Conservation (phyloP, 2,113 vertebrate species). For the Burhinus oedicnemus region DNA sequence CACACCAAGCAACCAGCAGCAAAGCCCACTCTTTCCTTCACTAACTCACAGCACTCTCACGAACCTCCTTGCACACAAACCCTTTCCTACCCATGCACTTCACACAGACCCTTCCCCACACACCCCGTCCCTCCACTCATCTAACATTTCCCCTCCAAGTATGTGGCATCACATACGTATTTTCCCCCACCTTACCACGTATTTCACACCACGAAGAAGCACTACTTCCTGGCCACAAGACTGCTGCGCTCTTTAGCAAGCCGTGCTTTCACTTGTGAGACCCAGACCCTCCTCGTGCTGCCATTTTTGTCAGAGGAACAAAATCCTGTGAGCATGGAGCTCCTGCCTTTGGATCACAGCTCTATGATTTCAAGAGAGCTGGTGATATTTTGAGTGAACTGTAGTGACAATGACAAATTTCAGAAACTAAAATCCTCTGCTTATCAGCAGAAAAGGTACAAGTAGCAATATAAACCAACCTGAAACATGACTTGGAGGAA, state of each 20-base stretch:
- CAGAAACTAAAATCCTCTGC: background rate
- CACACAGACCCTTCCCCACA: background rate
- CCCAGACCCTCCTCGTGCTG: background rate
- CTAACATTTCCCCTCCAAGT: background rate
- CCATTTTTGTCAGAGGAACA: background rate
- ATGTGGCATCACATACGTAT: background rate
- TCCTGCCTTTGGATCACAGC: background rate
- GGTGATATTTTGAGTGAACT: background rate
- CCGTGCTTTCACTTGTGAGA: background rate
- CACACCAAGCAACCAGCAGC: background rate
- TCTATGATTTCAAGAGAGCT: background rate
- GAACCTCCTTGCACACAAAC: background rate
- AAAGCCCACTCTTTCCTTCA: background rate
- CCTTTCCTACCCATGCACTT: background rate
- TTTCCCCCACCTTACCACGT: background rate
- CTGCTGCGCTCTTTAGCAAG: background rate
- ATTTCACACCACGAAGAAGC: background rate
- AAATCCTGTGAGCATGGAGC: background rate
- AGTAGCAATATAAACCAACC: background rate
- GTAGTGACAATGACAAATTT: background rate
- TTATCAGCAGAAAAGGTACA: background rate
- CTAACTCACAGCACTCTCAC: background rate
- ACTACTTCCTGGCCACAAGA: slow-evolving; percentile 23
- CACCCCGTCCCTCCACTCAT: background rate
- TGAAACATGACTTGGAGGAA: background rate